Percentiles rank a stretch among this genome's conserved stretches.
Conservation (phyloP, 2,888 invertebrate species). For the Beris morrisii region DNA sequence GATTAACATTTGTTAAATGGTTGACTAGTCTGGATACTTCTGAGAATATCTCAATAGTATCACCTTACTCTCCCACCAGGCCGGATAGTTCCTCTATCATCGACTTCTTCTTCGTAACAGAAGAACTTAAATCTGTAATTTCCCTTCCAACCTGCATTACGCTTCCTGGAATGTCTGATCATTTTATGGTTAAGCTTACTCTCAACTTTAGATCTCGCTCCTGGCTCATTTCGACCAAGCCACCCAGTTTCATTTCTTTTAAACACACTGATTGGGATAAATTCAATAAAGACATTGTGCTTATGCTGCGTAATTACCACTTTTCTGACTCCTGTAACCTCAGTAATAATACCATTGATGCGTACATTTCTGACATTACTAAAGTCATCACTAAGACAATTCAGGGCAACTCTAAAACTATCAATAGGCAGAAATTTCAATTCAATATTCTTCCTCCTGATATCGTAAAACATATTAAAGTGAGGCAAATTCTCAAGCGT, state of each 20-base stretch:
- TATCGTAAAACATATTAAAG: not conserved
- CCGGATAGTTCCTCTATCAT: not conserved
- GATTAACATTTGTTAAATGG: too few species aligned
- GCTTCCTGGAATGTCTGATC: not conserved
- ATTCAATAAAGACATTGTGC: not conserved
- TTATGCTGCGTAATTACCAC: too few species aligned
- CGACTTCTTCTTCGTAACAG: not conserved
- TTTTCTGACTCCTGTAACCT: too few species aligned
- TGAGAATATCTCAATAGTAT: not conserved
- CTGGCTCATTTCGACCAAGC: not conserved
- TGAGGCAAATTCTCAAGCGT: not conserved
- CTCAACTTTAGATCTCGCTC: not conserved
- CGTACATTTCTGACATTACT: too few species aligned
- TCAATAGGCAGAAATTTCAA: too few species aligned
- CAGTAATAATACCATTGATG: too few species aligned
- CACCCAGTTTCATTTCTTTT: not conserved
- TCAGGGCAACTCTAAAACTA: too few species aligned
- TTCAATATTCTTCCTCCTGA: too few species aligned
- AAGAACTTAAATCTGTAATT: not conserved
- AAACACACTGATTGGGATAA: not conserved
- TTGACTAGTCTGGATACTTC: not conserved
- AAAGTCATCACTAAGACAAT: too few species aligned
- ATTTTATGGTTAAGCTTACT: not conserved
- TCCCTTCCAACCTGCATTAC: not conserved
- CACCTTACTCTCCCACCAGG: not conserved